These are phyloP conservation scores for Sakesphorus luctuosus DNA, from an alignment of 2,113 vertebrate species.

Conservation along the genomic window DNA sequence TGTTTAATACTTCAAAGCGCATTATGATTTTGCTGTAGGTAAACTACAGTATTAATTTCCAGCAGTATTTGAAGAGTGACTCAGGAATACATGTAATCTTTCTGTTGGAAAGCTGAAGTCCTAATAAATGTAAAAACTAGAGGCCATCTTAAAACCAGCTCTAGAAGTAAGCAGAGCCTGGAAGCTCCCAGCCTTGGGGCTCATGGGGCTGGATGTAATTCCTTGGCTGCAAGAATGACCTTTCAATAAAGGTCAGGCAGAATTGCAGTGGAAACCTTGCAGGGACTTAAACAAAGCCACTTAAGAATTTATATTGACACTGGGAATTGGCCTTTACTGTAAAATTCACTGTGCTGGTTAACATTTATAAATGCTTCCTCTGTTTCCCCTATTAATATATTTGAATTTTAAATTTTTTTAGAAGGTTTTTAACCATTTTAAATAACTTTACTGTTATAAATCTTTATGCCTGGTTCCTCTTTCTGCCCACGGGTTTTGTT, in stretches of 20 bases:
- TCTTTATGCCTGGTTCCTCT: not conserved
- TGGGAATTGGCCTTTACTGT: conserved; percentile 47
- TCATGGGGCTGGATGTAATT: not conserved
- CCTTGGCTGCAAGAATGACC: conserved; percentile 9
- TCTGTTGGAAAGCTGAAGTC: not conserved
- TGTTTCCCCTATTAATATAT: not conserved
- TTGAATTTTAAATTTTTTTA: not conserved
- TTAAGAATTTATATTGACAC: conserved; percentile 22
- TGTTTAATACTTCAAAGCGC: not conserved
- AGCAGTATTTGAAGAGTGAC: not conserved
- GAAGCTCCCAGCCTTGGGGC: not conserved
- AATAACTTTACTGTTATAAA: not conserved
- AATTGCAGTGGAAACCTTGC: conserved; percentile 18
- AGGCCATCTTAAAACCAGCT: not conserved
- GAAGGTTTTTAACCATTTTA: not conserved
- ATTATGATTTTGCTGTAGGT: not conserved
- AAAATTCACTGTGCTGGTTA: not conserved
- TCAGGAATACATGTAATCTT: rapidly evolving
- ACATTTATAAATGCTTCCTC: not conserved
- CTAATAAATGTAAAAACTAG: not conserved
- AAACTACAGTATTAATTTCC: not conserved
- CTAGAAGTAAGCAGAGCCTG: not conserved
- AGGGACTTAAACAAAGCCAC: not conserved
- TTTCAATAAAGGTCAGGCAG: conserved; percentile 57
- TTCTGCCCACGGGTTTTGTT: not conserved